These are phyloP conservation scores for Eciton burchellii DNA, from an alignment of 1,140 invertebrate genomes.

Conservation along the genomic window DNA sequence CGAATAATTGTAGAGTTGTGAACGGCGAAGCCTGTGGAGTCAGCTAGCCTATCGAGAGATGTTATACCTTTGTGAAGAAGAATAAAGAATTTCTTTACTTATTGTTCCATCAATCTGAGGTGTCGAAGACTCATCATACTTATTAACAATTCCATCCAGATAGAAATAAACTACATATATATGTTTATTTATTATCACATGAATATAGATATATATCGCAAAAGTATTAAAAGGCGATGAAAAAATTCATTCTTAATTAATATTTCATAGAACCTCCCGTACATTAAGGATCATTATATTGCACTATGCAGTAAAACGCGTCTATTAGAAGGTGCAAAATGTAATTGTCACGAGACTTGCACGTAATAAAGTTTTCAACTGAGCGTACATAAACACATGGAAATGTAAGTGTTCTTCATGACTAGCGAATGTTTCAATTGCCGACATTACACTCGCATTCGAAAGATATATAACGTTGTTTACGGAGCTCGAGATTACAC, in stretches of 20 bases:
- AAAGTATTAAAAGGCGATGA: background rate
- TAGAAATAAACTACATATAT: no score
- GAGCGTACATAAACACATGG: background rate
- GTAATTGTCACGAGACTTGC: background rate
- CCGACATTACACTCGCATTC: background rate
- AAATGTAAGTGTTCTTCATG: background rate
- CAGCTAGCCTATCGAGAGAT: no score
- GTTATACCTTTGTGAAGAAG: no score
- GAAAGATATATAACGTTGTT: constrained; percentile 27
- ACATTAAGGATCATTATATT: background rate
- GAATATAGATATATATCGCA: background rate
- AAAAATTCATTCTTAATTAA: constrained; percentile 10
- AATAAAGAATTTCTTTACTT: no score
- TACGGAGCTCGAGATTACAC: constrained; percentile 16
- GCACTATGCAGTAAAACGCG: background rate
- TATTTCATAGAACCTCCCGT: background rate
- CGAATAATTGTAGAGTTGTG: no score
- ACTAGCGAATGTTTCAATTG: constrained; percentile 30
- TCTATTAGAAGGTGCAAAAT: background rate
- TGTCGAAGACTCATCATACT: no score
- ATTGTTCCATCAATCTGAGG: no score
- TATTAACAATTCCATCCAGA: no score
- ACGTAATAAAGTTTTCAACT: background rate
- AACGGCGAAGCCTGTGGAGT: no score
- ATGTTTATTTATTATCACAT: background rate